These are phyloP conservation scores for Pangasius sanitwongsei DNA, from an alignment of 2,797 vertebrate species.

Conservation along the genomic window DNA sequence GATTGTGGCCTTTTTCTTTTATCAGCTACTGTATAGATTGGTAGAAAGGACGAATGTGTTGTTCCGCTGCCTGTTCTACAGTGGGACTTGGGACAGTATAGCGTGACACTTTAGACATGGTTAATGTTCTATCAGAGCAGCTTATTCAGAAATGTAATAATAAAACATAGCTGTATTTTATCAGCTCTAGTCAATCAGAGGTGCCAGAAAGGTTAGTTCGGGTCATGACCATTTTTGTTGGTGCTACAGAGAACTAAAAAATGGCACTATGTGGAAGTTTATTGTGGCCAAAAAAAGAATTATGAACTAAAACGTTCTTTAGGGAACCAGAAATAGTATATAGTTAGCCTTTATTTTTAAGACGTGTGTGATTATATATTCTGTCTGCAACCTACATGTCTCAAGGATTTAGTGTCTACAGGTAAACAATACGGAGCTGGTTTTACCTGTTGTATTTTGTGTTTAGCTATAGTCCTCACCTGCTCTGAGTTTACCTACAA, in stretches of 20 bases:
- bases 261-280: background rate
- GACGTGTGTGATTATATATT: background rate
- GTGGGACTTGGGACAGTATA: background rate
- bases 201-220: background rate
- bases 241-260: background rate
- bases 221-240: background rate
- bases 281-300: background rate
- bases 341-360: background rate
- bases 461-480: constrained; percentile 59
- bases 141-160: background rate
- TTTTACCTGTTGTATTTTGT: background rate
- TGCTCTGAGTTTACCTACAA: constrained; percentile 81
- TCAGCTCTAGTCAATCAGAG: background rate
- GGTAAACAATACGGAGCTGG: background rate
- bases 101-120: background rate
- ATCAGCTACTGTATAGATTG: background rate
- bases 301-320: background rate
- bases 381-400: background rate
- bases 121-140: background rate
- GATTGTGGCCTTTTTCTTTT: background rate
- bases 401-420: background rate
- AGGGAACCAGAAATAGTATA: background rate
- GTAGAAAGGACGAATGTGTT: background rate
- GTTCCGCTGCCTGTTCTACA: background rate
- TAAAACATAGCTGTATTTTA: background rate